These are phyloP conservation scores for Popillia japonica DNA, from an alignment of 1,140 invertebrate genomes.

Conservation along the genomic window DNA sequence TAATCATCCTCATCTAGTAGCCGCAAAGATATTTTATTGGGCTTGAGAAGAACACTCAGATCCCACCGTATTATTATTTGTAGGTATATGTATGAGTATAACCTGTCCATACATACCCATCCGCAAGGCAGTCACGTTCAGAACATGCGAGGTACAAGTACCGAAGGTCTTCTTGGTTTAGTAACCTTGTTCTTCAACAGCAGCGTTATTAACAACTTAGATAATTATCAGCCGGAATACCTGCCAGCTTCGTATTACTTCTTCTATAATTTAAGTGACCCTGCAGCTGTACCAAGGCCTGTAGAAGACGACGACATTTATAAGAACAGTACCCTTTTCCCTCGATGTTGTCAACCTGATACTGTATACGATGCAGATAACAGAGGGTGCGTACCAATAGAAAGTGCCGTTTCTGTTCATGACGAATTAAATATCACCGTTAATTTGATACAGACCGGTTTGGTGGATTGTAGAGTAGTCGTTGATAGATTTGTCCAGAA, in stretches of 20 bases:
- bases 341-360: background rate
- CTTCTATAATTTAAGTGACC: background rate
- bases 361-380: background rate
- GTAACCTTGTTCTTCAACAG: background rate
- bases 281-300: background rate
- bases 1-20: no score
- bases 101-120: no score
- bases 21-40: no score
- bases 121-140: background rate
- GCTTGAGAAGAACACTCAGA: no score
- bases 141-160: background rate
- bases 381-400: background rate
- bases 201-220: background rate
- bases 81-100: no score
- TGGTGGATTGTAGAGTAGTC: background rate
- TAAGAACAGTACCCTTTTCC: background rate
- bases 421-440: conserved; percentile 3
- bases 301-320: background rate
- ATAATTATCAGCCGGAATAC: background rate
- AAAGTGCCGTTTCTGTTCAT: background rate
- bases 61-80: no score
- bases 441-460: conserved; percentile 6
- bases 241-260: background rate
- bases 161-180: background rate
- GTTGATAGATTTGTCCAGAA: conserved; percentile 20